phyloP scores from a whole-genome alignment of 2,797 vertebrate genomes.

The Phrynocephalus guinanensis region DNA sequence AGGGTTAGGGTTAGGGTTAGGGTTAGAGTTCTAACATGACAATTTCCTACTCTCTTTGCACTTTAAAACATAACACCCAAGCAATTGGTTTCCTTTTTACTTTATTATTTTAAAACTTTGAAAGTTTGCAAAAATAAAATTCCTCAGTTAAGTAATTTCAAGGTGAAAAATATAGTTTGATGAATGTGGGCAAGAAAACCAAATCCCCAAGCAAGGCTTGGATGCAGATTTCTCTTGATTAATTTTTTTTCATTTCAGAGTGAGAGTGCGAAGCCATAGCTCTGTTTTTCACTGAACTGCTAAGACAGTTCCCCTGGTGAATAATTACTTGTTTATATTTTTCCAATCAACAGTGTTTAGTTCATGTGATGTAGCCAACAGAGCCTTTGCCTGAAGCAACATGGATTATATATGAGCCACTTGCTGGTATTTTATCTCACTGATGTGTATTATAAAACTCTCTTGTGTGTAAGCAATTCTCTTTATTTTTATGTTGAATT shows the following conservation, averaged over 20 bases:
- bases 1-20: too few relatives aligned
- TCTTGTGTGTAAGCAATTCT: accelerated
- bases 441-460: accelerated
- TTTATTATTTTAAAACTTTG: not conserved
- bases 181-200: not conserved
- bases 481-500: slow-evolving; percentile 16
- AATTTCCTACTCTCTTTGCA: not conserved
- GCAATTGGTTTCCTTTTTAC: not conserved
- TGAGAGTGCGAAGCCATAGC: not conserved
- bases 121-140: not conserved
- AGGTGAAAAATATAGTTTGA: not conserved
- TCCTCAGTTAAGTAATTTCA: too few relatives aligned
- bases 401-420: not conserved
- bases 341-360: slow-evolving; percentile 13
- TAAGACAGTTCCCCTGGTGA: slow-evolving; percentile 5
- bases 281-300: not conserved
- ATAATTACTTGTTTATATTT: slow-evolving; percentile 7
- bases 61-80: not conserved
- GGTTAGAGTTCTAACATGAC: not conserved
- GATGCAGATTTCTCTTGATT: not conserved
- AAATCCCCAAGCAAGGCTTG: not conserved
- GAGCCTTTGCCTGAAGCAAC: not conserved
- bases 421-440: not conserved
- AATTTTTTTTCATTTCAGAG: not conserved
- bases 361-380: not conserved